Conservation (phyloP, 2,888 invertebrate species). For the Drosophila prostipennis region DNA sequence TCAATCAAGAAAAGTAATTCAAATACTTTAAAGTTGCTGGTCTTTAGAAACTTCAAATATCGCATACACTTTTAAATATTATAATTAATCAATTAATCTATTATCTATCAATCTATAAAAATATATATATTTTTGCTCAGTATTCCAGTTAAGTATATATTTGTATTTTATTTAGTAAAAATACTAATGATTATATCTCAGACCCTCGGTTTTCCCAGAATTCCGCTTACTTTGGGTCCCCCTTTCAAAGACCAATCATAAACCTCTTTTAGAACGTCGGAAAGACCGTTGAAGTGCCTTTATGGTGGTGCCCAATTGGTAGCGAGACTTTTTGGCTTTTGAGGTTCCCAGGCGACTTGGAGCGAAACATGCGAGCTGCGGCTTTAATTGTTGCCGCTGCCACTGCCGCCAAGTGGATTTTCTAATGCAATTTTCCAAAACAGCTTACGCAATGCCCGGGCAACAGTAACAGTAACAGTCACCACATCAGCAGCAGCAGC, state of each 20-base stretch:
- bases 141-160: not conserved
- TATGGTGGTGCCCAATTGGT: slow-evolving; percentile 28
- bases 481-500: slow-evolving; percentile 3
- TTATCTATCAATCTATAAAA: too few relatives aligned
- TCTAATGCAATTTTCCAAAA: slow-evolving; percentile 75
- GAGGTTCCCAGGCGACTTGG: slow-evolving; percentile 73
- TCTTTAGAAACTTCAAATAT: too few relatives aligned
- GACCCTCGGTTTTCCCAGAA: not conserved
- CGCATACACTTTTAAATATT: too few relatives aligned
- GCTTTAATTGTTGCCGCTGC: slow-evolving; percentile 75
- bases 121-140: too few relatives aligned
- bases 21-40: too few relatives aligned
- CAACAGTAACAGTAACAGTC: slow-evolving; percentile 46
- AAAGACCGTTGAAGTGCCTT: slow-evolving; percentile 50
- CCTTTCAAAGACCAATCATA: slow-evolving; percentile 40
- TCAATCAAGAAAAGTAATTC: too few relatives aligned
- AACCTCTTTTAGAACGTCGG: slow-evolving; percentile 68
- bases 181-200: too few relatives aligned
- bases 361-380: slow-evolving; percentile 70
- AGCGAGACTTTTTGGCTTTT: slow-evolving; percentile 63
- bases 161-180: not conserved
- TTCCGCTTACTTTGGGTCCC: not conserved
- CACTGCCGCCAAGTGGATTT: slow-evolving; percentile 67
- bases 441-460: slow-evolving; percentile 60
- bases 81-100: too few relatives aligned